Percentiles rank a stretch among this genome's conserved stretches.
These are phyloP conservation scores for Chrysocyon brachyurus DNA, from an alignment of 2,797 vertebrate species.

Conservation along the genomic window DNA sequence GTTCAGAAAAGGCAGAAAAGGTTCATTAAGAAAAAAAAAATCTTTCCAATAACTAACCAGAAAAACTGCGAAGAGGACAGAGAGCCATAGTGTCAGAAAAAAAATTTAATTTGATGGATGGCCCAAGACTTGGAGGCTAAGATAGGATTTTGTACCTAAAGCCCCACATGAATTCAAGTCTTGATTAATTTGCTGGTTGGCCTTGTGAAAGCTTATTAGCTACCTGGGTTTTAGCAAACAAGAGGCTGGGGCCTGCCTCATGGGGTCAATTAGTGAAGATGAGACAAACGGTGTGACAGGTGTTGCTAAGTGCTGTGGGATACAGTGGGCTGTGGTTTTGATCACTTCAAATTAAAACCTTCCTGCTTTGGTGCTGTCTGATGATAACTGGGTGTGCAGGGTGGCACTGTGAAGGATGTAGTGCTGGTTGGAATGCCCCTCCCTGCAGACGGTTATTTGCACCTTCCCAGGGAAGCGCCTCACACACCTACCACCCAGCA, in stretches of 20 bases:
- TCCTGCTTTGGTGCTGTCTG: neutral
- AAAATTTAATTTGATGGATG: neutral
- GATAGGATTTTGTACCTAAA: neutral
- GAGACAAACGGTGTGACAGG: neutral
- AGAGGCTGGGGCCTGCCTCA: neutral
- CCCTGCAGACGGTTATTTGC: too few species aligned
- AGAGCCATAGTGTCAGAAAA: neutral
- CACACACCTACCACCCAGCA: accelerated
- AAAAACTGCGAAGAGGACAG: neutral
- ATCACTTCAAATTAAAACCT: neutral
- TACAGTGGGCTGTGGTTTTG: neutral
- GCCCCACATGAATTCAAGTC: neutral
- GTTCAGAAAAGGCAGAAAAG: neutral
- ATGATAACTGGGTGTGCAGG: neutral
- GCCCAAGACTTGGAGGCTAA: neutral
- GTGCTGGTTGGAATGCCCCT: neutral
- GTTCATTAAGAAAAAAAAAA: neutral
- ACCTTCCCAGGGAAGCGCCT: neutral
- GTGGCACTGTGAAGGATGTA: neutral
- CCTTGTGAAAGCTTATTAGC: neutral
- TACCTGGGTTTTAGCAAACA: neutral
- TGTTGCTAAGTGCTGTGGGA: neutral
- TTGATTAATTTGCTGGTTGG: neutral
- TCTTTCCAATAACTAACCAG: neutral
- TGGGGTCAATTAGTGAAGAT: neutral